phyloP scores from a whole-genome alignment of 1,140 invertebrate genomes.

The Bombus cullumanus region DNA sequence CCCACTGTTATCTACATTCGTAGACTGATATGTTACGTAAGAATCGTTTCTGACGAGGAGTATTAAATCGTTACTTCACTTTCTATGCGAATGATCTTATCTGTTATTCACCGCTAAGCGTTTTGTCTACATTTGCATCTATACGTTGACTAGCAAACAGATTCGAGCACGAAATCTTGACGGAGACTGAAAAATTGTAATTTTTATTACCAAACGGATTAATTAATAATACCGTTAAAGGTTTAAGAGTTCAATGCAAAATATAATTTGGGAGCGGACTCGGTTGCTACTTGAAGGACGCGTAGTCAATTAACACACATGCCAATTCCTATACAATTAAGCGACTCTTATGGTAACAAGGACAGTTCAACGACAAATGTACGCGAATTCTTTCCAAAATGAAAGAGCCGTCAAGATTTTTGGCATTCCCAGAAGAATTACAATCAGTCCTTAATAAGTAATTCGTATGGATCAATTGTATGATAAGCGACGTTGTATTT shows the following conservation, averaged over 20 bases:
- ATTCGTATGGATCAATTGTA: slow-evolving; percentile 43
- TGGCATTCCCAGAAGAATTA: slow-evolving; percentile 7
- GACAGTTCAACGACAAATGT: slow-evolving; percentile 57
- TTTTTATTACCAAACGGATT: not conserved
- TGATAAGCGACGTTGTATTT: slow-evolving; percentile 4
- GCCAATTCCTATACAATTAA: slow-evolving; percentile 63
- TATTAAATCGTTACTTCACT: not conserved
- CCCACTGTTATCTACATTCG: no score
- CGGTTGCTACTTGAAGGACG: slow-evolving; percentile 36
- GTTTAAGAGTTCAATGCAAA: not conserved
- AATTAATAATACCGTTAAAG: not conserved
- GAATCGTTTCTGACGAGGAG: not conserved
- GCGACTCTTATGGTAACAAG: slow-evolving; percentile 60
- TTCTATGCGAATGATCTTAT: not conserved
- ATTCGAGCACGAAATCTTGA: not conserved
- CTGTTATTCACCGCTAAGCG: not conserved
- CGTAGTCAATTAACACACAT: slow-evolving; percentile 52
- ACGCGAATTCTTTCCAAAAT: slow-evolving; percentile 39
- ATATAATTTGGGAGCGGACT: not conserved
- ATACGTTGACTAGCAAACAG: not conserved
- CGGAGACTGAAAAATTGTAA: not conserved
- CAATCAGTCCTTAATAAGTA: slow-evolving; percentile 28
- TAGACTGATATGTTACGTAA: not conserved
- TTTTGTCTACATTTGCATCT: not conserved
- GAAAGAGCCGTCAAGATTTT: slow-evolving; percentile 16